Conservation (phyloP, 1,140 invertebrate genomes). For the Leucophenga varia region DNA sequence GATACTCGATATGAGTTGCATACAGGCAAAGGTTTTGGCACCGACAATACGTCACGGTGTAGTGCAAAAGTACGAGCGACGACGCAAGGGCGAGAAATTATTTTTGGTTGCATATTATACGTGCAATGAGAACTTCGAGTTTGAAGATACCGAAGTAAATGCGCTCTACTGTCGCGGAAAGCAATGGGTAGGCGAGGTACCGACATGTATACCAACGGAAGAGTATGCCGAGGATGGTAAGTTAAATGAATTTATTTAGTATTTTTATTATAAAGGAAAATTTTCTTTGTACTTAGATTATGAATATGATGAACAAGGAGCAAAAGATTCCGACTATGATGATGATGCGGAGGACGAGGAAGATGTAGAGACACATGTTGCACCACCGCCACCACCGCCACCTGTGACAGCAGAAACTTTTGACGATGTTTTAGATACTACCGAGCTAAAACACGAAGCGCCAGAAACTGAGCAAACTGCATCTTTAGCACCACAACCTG, state of each 20-base stretch:
- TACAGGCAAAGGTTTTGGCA: constrained; percentile 33
- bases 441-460: not conserved
- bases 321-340: constrained; percentile 9
- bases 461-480: not conserved
- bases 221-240: constrained; percentile 43
- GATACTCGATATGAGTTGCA: constrained; percentile 42
- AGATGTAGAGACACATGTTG: not conserved
- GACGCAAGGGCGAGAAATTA: constrained; percentile 50
- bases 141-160: constrained; percentile 57
- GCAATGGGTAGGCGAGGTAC: constrained; percentile 61
- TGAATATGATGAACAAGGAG: constrained; percentile 26
- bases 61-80: constrained; percentile 37
- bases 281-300: too few species aligned
- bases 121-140: constrained; percentile 60
- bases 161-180: constrained; percentile 61
- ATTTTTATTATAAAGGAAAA: too few species aligned
- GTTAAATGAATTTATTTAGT: too few species aligned
- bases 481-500: not conserved
- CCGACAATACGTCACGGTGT: constrained; percentile 41
- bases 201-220: constrained; percentile 54
- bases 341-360: constrained; percentile 7
- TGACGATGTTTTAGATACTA: constrained; percentile 9
- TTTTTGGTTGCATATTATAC: constrained; percentile 63
- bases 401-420: constrained; percentile 11
- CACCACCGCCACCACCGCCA: constrained; percentile 25